Conservation (phyloP, 2,113 vertebrate species). For the Hippocampus barbouri region DNA sequence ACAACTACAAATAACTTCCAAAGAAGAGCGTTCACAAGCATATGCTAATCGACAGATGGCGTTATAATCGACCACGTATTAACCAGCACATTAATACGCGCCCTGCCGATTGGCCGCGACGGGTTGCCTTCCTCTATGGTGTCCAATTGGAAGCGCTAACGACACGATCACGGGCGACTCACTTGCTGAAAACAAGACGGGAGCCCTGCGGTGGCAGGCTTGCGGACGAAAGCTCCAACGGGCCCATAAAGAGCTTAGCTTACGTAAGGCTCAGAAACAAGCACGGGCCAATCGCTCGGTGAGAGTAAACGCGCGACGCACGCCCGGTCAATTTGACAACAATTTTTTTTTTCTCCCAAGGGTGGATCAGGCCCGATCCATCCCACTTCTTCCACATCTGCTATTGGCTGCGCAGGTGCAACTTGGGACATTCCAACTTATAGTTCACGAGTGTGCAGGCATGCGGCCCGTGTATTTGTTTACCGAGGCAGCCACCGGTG, state of each 20-base stretch:
- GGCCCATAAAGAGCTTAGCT: not conserved
- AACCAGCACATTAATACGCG: no score
- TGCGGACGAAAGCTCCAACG: not conserved
- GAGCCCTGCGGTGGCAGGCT: not conserved
- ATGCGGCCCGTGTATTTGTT: slow-evolving; percentile 45
- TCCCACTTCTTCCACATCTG: not conserved
- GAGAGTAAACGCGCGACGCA: not conserved
- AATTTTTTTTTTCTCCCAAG: not conserved
- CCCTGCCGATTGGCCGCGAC: no score
- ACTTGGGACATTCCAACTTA: slow-evolving; percentile 45
- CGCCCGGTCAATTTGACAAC: not conserved
- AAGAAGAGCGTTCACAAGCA: no score
- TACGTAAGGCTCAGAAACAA: slow-evolving; percentile 1
- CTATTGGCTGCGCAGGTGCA: slow-evolving; percentile 23
- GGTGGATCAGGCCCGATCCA: not conserved
- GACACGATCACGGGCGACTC: not conserved
- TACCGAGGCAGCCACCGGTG: slow-evolving; percentile 23
- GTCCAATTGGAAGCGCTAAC: not conserved
- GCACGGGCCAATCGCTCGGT: not conserved
- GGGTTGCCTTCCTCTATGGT: not conserved
- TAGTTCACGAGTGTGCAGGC: slow-evolving; percentile 42
- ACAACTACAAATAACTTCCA: no score
- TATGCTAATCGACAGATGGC: no score
- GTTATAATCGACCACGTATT: no score
- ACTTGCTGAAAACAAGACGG: not conserved